These are phyloP conservation scores for Rhynchopsitta pachyrhyncha DNA, from an alignment of 2,113 vertebrate genomes.

Conservation along the genomic window DNA sequence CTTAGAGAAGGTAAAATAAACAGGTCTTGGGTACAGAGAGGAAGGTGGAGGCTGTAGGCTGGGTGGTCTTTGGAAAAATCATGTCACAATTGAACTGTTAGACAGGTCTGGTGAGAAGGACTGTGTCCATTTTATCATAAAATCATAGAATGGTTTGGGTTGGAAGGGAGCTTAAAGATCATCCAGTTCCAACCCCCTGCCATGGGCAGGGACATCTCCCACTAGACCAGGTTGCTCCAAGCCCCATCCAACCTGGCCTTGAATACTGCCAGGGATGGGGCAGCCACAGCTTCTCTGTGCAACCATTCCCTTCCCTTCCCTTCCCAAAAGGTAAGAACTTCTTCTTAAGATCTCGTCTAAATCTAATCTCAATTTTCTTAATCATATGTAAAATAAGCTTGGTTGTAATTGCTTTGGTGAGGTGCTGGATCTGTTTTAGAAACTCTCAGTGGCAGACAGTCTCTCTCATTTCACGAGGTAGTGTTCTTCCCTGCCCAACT, in stretches of 20 bases:
- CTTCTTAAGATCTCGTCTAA: background rate
- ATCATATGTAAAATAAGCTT: background rate
- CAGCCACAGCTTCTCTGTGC: background rate
- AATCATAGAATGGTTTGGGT: background rate
- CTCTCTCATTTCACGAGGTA: background rate
- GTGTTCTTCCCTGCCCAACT: background rate
- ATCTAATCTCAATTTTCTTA: background rate
- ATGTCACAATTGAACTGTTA: background rate
- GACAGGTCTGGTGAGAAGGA: background rate
- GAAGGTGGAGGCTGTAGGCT: background rate
- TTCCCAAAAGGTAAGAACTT: background rate
- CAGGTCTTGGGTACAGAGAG: background rate
- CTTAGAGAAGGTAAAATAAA: background rate
- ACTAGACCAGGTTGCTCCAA: background rate
- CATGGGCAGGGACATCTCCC: background rate
- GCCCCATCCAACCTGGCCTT: background rate
- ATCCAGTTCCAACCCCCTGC: background rate
- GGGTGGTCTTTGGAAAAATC: background rate
- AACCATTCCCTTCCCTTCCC: background rate
- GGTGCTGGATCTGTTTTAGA: background rate
- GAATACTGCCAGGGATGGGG: background rate
- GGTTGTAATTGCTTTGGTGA: background rate
- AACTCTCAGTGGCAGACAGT: background rate
- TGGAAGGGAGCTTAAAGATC: background rate
- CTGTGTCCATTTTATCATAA: accelerated